Percentiles rank a stretch among this genome's conserved stretches.
Evolutionary conservation across 2,888 invertebrate species (phyloP).

Genomic region (Ectropis crepuscularia): DNA sequence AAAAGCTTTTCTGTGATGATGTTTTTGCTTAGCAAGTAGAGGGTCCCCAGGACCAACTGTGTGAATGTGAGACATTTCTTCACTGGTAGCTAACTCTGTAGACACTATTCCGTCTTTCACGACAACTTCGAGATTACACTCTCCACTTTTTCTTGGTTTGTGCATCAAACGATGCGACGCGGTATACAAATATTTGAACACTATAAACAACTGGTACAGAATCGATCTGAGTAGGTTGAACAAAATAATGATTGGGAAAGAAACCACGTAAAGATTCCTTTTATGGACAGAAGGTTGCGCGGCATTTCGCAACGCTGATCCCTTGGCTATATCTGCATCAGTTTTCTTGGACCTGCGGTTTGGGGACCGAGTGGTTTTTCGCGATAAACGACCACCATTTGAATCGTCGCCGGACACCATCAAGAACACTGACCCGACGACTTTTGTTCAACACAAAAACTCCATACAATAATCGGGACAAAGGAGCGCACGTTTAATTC

Average conservation of each 20-base stretch:
- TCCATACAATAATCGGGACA: slow-evolving; percentile 74
- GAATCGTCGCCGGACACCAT: slow-evolving; percentile 85
- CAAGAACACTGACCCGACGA: slow-evolving; percentile 75
- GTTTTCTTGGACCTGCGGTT: slow-evolving; percentile 86
- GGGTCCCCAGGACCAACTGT: slow-evolving; percentile 90
- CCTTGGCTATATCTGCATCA: slow-evolving; percentile 86
- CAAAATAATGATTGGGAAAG: slow-evolving; percentile 93
- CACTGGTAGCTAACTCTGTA: slow-evolving; percentile 76
- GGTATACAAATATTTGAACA: slow-evolving; percentile 93
- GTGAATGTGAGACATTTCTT: slow-evolving; percentile 81
- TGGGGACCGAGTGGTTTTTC: slow-evolving; percentile 87
- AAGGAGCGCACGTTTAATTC: slow-evolving; percentile 67
- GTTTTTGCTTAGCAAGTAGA: slow-evolving; percentile 94
- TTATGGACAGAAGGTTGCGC: slow-evolving; percentile 92
- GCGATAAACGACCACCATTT: slow-evolving; percentile 87
- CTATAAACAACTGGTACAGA: slow-evolving; percentile 93
- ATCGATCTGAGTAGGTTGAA: slow-evolving; percentile 93
- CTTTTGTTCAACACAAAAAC: slow-evolving; percentile 69
- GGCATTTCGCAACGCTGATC: slow-evolving; percentile 85
- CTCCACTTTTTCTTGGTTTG: slow-evolving; percentile 84
- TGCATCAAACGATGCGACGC: slow-evolving; percentile 91
- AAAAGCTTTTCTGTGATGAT: slow-evolving; percentile 97
- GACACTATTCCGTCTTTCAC: slow-evolving; percentile 82
- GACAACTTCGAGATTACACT: slow-evolving; percentile 85
- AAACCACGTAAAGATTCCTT: slow-evolving; percentile 94